A percentile compares a stretch with the other conserved stretches of the same genome.
phyloP scores from a whole-genome alignment of 2,113 vertebrate genomes.

The Ailurus styani region DNA sequence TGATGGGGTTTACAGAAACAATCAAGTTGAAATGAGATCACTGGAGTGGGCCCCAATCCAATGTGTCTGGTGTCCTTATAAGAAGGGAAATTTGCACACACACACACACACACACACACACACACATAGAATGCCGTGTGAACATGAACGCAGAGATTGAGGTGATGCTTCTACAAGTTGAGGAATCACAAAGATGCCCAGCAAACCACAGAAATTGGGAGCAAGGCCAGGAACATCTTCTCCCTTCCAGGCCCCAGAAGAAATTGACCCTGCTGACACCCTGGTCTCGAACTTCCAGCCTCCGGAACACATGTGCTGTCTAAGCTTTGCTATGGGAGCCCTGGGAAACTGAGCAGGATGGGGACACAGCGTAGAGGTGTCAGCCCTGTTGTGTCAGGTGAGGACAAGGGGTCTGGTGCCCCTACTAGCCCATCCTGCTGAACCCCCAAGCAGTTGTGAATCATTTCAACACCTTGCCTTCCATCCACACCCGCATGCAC shows the following conservation, averaged over 20 bases:
- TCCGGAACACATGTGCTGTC: not conserved
- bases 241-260: not conserved
- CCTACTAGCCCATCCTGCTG: not conserved
- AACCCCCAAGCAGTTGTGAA: not conserved
- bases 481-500: not conserved
- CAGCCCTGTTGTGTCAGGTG: not conserved
- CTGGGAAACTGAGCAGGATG: not conserved
- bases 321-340: not conserved
- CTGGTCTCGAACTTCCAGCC: not conserved
- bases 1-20: not conserved
- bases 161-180: not conserved
- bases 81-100: not conserved
- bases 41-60: not conserved
- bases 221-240: not conserved
- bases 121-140: not conserved
- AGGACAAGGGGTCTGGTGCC: not conserved
- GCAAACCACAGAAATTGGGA: not conserved
- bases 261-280: not conserved
- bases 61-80: not conserved
- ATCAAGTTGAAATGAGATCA: not conserved
- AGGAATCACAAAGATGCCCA: not conserved
- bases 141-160: not conserved
- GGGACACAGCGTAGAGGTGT: not conserved
- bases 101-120: not conserved
- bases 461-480: not conserved